Conservation (phyloP, 2,113 vertebrate species). For the Naja naja region DNA sequence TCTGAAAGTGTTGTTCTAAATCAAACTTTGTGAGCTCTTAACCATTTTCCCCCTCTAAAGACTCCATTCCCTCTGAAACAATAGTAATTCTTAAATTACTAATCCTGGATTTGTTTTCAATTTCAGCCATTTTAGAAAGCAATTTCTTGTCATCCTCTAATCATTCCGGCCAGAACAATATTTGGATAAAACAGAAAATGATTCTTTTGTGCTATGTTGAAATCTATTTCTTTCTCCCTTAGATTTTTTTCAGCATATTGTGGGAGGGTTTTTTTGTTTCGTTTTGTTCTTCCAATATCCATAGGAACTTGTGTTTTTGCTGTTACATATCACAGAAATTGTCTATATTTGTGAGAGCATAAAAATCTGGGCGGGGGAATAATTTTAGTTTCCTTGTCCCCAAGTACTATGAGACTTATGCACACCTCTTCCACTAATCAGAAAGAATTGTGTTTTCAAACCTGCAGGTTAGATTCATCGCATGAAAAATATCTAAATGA, state of each 20-base stretch:
- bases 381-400: background rate
- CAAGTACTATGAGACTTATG: background rate
- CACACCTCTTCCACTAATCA: background rate
- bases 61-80: conserved; percentile 16
- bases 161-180: conserved; percentile 4
- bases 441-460: background rate
- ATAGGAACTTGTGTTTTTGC: background rate
- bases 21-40: conserved; percentile 29
- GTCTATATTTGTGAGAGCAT: background rate
- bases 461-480: background rate
- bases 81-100: conserved; percentile 30
- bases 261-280: background rate
- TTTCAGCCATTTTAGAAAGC: conserved; percentile 36
- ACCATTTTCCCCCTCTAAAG: conserved; percentile 16
- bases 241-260: background rate
- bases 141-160: conserved; percentile 12
- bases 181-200: background rate
- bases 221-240: background rate
- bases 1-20: conserved; percentile 26
- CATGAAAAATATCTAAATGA: background rate
- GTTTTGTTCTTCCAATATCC: background rate
- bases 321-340: background rate
- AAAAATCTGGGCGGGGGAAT: background rate
- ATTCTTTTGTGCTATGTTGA: background rate
- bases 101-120: conserved; percentile 47